These are phyloP conservation scores for Petrocephalus microphthalmus DNA, from an alignment of 2,113 vertebrate species.

Conservation along the genomic window DNA sequence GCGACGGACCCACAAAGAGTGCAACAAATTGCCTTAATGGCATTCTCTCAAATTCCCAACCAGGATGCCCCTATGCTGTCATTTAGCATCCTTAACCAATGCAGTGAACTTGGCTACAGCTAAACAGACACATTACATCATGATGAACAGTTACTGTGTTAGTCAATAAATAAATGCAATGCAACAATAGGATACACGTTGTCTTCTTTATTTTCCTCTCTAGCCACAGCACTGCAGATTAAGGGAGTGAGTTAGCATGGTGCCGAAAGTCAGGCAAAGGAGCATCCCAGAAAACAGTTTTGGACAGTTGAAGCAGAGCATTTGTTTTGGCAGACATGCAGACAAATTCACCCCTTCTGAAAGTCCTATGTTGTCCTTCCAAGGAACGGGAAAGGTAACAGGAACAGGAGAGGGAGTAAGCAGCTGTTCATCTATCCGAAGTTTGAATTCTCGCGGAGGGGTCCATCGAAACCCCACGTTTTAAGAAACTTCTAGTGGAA, in stretches of 20 bases:
- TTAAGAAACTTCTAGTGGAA: background rate
- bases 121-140: constrained; percentile 2
- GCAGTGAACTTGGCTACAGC: background rate
- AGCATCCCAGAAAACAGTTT: background rate
- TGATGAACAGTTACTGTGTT: constrained; percentile 1
- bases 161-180: constrained; percentile 21
- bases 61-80: background rate
- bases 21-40: background rate
- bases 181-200: constrained; percentile 7
- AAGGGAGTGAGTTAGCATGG: background rate
- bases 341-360: background rate
- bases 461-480: background rate
- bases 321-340: constrained; percentile 13
- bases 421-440: background rate
- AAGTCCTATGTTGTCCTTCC: background rate
- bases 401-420: background rate
- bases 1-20: background rate
- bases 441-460: background rate
- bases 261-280: background rate
- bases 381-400: background rate
- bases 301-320: background rate
- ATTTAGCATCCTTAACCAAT: constrained; percentile 10
- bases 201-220: background rate
- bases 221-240: background rate
- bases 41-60: background rate